phyloP scores from a whole-genome alignment of 2,797 vertebrate species.

The Amblyraja radiata region DNA sequence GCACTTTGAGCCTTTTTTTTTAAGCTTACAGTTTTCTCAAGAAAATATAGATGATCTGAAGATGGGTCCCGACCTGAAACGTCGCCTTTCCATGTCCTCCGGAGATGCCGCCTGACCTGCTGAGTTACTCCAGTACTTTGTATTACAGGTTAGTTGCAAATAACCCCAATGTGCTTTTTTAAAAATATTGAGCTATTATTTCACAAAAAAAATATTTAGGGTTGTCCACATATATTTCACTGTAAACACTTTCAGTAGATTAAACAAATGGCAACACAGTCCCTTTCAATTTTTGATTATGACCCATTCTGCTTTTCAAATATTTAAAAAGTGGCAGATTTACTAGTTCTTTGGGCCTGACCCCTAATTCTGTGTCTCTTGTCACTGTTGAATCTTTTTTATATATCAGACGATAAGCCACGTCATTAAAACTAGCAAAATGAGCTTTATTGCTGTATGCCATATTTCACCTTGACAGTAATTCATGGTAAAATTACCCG shows the following conservation, averaged over 20 bases:
- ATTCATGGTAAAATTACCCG: constrained; percentile 26
- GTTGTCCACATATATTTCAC: background rate
- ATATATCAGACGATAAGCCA: background rate
- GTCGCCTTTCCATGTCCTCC: no score
- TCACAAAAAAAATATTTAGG: no score
- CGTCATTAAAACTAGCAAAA: background rate
- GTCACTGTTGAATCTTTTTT: background rate
- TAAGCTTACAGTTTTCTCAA: no score
- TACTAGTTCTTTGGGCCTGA: background rate
- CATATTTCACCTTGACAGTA: constrained; percentile 12
- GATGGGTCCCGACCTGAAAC: no score
- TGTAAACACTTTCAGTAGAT: background rate
- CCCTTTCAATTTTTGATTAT: background rate
- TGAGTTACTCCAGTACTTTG: no score
- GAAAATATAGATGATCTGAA: no score
- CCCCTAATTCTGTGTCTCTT: background rate
- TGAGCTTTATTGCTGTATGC: background rate
- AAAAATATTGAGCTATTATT: no score
- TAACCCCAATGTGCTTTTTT: background rate
- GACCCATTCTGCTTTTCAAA: background rate
- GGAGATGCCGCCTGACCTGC: no score
- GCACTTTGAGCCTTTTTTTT: no score
- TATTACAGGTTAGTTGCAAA: background rate
- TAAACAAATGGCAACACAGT: background rate
- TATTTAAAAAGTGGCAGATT: background rate